phyloP scores from a whole-genome alignment of 1,140 invertebrate genomes.

The Lerema accius region DNA sequence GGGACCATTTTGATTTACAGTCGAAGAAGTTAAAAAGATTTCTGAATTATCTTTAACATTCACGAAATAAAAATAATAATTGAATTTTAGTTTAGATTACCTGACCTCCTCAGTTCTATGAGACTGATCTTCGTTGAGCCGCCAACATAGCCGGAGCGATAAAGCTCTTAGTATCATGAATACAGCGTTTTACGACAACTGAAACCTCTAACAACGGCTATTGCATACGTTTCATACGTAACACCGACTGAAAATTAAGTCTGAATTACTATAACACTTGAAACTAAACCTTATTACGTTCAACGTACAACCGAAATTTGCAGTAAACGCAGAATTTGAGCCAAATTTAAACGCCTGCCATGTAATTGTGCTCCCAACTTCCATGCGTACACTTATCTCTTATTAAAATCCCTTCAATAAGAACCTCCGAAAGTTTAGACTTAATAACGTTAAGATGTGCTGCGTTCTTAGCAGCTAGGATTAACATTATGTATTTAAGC shows the following conservation, averaged over 20 bases:
- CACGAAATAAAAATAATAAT: too few species aligned
- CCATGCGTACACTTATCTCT: not conserved
- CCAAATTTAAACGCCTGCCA: not conserved
- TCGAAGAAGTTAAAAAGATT: too few species aligned
- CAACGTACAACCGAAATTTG: not conserved
- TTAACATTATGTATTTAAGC: conserved; percentile 2
- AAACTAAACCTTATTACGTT: not conserved
- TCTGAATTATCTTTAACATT: too few species aligned
- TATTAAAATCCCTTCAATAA: conserved; percentile 16
- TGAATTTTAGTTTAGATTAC: not conserved
- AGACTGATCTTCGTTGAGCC: not conserved
- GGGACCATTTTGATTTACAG: too few species aligned
- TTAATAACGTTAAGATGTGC: conserved; percentile 7
- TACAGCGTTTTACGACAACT: not conserved
- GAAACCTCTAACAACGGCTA: not conserved
- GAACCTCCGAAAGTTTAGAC: conserved; percentile 10
- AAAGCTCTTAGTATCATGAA: not conserved
- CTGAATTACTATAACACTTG: not conserved
- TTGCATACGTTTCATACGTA: not conserved
- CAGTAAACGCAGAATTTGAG: not conserved
- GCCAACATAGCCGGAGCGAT: not conserved
- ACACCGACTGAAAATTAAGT: not conserved
- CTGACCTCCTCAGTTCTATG: not conserved
- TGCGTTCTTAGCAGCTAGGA: not conserved
- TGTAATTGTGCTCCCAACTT: not conserved